Percentiles rank a stretch among this genome's conserved stretches.
Conservation (phyloP, 2,113 vertebrate genomes). For the Macaca mulatta region DNA sequence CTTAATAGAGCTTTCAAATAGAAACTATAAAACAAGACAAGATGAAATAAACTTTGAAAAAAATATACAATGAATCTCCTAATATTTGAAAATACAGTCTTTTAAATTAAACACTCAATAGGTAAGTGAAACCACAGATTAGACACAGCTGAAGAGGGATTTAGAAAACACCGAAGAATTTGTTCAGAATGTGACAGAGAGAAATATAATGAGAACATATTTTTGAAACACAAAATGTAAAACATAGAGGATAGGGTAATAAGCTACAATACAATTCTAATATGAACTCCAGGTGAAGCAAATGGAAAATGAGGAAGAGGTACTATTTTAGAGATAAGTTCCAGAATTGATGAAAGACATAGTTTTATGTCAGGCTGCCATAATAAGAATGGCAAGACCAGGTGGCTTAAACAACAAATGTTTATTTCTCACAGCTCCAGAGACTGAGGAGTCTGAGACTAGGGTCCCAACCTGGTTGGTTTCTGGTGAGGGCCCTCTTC, state of each 20-base stretch:
- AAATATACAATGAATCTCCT: background rate
- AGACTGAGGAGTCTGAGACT: background rate
- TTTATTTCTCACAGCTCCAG: background rate
- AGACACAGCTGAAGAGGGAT: background rate
- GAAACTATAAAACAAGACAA: background rate
- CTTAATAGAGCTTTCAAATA: background rate
- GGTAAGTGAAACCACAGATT: background rate
- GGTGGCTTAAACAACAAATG: background rate
- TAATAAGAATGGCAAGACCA: background rate
- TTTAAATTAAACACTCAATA: background rate
- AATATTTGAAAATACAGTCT: background rate
- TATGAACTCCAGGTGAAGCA: background rate
- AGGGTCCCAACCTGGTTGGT: fast-evolving
- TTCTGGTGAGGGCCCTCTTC: background rate
- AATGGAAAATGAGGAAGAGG: background rate
- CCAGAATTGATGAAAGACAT: background rate
- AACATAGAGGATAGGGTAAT: background rate
- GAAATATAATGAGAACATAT: background rate
- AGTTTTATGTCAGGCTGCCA: background rate
- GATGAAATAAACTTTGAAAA: background rate
- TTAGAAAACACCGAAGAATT: background rate
- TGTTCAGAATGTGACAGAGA: background rate
- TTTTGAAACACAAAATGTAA: background rate
- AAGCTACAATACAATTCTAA: background rate
- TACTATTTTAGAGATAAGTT: background rate